Percentiles rank a stretch among this genome's conserved stretches.
These are phyloP conservation scores for Cebidichthys violaceus DNA, from an alignment of 2,113 vertebrate genomes.

Conservation along the genomic window DNA sequence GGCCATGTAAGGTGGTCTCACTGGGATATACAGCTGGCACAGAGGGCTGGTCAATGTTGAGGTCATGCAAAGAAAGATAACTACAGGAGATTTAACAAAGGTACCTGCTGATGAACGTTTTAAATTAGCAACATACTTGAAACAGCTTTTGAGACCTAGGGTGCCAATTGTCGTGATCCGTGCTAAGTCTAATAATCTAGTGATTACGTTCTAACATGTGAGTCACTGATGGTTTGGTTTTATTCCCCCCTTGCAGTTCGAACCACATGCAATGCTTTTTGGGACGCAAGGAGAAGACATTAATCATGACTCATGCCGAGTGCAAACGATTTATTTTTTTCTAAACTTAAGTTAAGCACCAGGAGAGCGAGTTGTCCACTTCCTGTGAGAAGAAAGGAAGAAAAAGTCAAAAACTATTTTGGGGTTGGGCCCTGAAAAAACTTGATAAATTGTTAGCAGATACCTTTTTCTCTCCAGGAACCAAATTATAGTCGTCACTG, in stretches of 20 bases:
- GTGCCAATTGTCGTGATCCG: background rate
- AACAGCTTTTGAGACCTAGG: background rate
- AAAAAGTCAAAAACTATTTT: too few species aligned
- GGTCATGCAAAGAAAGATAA: background rate
- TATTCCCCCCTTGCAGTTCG: background rate
- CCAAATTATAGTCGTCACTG: background rate
- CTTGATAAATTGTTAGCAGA: too few species aligned
- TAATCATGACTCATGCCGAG: background rate
- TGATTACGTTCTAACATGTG: background rate
- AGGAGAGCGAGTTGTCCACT: background rate
- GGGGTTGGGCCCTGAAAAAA: too few species aligned
- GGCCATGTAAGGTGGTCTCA: background rate
- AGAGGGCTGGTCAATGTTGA: background rate
- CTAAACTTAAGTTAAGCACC: too few species aligned
- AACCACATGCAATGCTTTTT: background rate
- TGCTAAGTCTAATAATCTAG: background rate
- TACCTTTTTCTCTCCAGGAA: too few species aligned
- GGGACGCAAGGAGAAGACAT: background rate
- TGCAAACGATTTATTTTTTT: too few species aligned
- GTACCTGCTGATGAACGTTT: background rate
- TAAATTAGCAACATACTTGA: background rate
- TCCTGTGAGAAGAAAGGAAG: background rate
- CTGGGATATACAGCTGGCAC: background rate
- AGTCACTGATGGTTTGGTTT: background rate
- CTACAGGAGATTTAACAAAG: background rate